Conservation (phyloP, 2,113 vertebrate genomes). For the Bucco capensis region DNA sequence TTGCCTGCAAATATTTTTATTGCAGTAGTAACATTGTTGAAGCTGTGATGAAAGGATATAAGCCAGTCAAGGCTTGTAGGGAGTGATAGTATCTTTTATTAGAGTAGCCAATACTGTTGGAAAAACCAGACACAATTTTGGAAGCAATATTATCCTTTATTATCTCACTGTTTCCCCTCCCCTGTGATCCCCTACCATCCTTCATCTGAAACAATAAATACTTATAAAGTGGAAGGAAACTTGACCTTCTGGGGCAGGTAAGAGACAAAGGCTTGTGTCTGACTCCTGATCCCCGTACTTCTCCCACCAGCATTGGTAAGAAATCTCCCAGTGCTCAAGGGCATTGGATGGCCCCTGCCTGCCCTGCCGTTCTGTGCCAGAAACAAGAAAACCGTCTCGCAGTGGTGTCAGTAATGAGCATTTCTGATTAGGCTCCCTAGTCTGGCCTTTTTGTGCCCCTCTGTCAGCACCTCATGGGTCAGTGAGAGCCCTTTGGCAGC, state of each 20-base stretch:
- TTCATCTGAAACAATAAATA: slow-evolving; percentile 65
- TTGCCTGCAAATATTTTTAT: slow-evolving; percentile 18
- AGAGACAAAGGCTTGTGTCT: slow-evolving; percentile 57
- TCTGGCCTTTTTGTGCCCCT: background rate
- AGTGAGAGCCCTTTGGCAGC: background rate
- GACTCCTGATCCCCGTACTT: slow-evolving; percentile 20
- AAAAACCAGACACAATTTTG: slow-evolving; percentile 54
- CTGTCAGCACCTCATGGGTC: background rate
- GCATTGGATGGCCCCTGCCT: background rate
- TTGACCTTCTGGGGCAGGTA: slow-evolving; percentile 57
- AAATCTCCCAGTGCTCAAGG: slow-evolving; percentile 10
- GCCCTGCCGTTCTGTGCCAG: slow-evolving; percentile 11
- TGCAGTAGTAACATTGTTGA: slow-evolving; percentile 10
- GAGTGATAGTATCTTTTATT: slow-evolving; percentile 59
- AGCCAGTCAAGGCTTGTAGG: slow-evolving; percentile 39
- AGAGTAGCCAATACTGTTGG: slow-evolving; percentile 26
- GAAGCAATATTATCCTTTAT: slow-evolving; percentile 60
- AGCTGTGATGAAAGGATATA: slow-evolving; percentile 14
- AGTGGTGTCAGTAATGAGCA: background rate
- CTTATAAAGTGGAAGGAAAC: slow-evolving; percentile 61
- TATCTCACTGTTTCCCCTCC: slow-evolving; percentile 17
- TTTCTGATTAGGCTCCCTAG: background rate
- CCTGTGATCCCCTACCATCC: slow-evolving; percentile 30
- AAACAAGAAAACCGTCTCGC: background rate
- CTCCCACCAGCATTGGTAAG: background rate